These are phyloP conservation scores for Microcebus griseorufus DNA, from an alignment of 2,113 vertebrate species.

Conservation along the genomic window DNA sequence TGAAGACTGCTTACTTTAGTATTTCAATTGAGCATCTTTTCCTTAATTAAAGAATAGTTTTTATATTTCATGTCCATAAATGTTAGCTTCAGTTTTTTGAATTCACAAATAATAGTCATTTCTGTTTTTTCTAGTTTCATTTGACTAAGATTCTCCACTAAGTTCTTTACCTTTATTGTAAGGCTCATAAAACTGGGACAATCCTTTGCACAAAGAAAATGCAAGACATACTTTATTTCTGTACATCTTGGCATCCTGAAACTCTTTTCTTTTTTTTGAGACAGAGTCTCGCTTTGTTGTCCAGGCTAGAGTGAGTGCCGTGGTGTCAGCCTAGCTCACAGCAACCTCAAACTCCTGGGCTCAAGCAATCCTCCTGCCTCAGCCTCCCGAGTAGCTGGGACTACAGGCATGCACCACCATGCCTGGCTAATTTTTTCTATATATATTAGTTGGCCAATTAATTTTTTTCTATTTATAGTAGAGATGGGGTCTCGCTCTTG, in stretches of 20 bases:
- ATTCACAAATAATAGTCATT: background rate
- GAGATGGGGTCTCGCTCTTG: no score
- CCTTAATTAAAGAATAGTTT: background rate
- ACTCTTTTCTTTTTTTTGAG: background rate
- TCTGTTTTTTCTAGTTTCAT: background rate
- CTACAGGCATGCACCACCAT: no score
- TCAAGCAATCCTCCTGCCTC: no score
- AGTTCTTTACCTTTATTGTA: background rate
- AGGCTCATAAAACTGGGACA: background rate
- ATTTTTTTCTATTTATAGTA: no score
- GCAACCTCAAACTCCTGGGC: no score
- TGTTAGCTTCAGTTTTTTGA: constrained; percentile 15
- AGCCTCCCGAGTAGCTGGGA: no score
- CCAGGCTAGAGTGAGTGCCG: no score
- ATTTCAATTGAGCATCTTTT: background rate
- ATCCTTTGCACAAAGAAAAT: background rate
- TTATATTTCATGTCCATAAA: background rate
- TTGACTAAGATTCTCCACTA: background rate
- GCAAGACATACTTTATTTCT: background rate
- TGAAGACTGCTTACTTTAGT: background rate
- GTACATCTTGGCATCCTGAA: background rate
- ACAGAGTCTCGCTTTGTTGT: no score
- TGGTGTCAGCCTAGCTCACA: no score
- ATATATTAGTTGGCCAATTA: no score
- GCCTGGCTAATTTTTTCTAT: no score